Conservation (phyloP, 1,140 invertebrate species). For the Xylocopa sonorina region DNA sequence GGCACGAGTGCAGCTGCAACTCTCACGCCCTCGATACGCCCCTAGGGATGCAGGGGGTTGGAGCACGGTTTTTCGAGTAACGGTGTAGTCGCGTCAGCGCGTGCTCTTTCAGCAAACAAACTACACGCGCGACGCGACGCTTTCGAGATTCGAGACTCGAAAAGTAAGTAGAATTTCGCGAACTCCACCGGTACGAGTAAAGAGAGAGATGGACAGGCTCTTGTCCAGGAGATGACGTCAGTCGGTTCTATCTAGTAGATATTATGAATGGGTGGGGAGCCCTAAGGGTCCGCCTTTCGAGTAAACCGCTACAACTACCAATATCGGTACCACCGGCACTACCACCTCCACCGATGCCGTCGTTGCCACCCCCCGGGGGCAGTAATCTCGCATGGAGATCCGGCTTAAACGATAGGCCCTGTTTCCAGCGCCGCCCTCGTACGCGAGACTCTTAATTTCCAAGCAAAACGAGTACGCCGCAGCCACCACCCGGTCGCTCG, state of each 20-base stretch:
- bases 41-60: slow-evolving; percentile 62
- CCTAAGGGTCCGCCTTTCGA: slow-evolving; percentile 74
- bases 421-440: slow-evolving; percentile 75
- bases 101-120: slow-evolving; percentile 3
- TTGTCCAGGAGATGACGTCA: slow-evolving; percentile 23
- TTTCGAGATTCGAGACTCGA: not conserved
- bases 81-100: slow-evolving; percentile 1
- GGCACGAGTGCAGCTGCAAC: slow-evolving; percentile 69
- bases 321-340: slow-evolving; percentile 54
- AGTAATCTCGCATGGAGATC: slow-evolving; percentile 81
- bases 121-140: not conserved
- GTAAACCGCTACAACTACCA: slow-evolving; percentile 66
- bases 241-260: slow-evolving; percentile 26
- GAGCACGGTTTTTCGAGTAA: slow-evolving; percentile 69
- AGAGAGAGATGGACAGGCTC: no score
- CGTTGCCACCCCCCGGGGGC: slow-evolving; percentile 75
- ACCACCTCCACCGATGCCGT: slow-evolving; percentile 32
- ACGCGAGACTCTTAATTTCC: slow-evolving; percentile 80
- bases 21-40: slow-evolving; percentile 77
- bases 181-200: no score
- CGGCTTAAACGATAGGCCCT: slow-evolving; percentile 81
- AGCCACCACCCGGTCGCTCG: slow-evolving; percentile 47
- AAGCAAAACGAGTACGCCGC: slow-evolving; percentile 70
- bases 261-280: slow-evolving; percentile 74
- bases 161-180: not conserved